A percentile compares a stretch with the other conserved stretches of the same genome.
Conservation (phyloP, 2,113 vertebrate genomes). For the Tupaia chinensis region DNA sequence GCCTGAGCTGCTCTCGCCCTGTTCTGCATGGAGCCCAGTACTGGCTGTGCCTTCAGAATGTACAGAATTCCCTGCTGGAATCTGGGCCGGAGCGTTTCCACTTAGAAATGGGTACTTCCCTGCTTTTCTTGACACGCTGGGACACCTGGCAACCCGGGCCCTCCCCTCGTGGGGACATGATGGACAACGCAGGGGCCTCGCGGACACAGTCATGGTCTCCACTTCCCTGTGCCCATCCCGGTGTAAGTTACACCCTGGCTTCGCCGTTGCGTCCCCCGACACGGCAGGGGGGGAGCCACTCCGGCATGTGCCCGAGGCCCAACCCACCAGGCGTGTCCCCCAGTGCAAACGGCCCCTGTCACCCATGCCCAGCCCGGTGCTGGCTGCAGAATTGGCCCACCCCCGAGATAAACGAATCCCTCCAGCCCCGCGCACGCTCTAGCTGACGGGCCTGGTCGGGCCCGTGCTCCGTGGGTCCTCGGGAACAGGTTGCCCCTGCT, state of each 20-base stretch:
- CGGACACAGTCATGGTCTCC: too few relatives aligned
- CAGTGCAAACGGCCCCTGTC: neutral
- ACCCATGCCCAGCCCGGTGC: rapidly evolving
- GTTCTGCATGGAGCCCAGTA: neutral
- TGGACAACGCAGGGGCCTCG: too few relatives aligned
- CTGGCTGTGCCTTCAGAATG: neutral
- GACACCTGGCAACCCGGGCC: neutral
- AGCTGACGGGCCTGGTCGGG: too few relatives aligned
- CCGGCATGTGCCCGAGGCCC: too few relatives aligned
- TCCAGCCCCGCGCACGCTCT: neutral
- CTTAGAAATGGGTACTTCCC: neutral
- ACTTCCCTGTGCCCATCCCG: too few relatives aligned
- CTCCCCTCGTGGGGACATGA: neutral
- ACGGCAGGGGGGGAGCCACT: too few relatives aligned
- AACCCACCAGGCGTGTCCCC: neutral
- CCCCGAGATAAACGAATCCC: neutral
- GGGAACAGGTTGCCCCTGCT: too few relatives aligned
- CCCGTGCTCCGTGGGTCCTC: too few relatives aligned
- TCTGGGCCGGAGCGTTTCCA: neutral
- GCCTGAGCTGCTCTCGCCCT: too few relatives aligned
- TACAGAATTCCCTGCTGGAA: neutral
- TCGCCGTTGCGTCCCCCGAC: neutral
- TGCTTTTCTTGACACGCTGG: neutral
- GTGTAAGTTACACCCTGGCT: neutral
- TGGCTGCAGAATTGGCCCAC: neutral